Base-by-base conservation (phyloP, 2,797 vertebrate genomes). In the Percopsis omiscomaycus region DNA sequence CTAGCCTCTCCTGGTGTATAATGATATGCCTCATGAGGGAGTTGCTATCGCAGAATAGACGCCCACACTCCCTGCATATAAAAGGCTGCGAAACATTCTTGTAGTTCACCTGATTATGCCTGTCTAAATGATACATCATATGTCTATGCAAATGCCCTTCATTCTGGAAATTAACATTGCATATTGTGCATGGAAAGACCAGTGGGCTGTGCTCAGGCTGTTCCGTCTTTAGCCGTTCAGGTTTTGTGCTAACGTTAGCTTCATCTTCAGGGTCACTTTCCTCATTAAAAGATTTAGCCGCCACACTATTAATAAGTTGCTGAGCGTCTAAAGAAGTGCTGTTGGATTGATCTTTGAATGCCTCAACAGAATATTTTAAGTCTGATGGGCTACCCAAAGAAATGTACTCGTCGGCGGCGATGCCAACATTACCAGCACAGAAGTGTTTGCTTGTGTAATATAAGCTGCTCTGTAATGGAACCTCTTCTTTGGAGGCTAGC, bases 101-200 rank as follows among this genome's bases (percentile, higher is more conserved):
- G 80, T 94, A 93, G 27, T 92, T 94, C 87, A 95, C 94, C 90
- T 96, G 95, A 94, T 96, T 97, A 89, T 96, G 94, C 80, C 93
- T 91, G 84, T 93, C 94, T 92, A 98, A 94, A 91, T 98, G 96
- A 93, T 96, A 96, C 95, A 98, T 98, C 97, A 98, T 95, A 89
- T 95, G 95, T 81, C 94, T 94, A 86, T 97, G 96, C 91, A 98
- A 95, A 88, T 97, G 93, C 62, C 92, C 95, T 83, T 95, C 94
- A 90, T 95, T 94, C 90, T 94, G 93, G 87, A 95, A 97, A 93
- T 96, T 95, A 93, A 94, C 93, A 88, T 95, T 94, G 92, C 95
- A 96, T 93, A 94, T 95, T 75, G 94, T 93, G 93, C 96, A 94
- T 70, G 94, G 94, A 90, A 95, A 95, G 86, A 95, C 94, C 3